A percentile compares a stretch with the other conserved stretches of the same genome.
Evolutionary conservation across 2,797 vertebrate species (phyloP).

Genomic region (Erithacus rubecula): DNA sequence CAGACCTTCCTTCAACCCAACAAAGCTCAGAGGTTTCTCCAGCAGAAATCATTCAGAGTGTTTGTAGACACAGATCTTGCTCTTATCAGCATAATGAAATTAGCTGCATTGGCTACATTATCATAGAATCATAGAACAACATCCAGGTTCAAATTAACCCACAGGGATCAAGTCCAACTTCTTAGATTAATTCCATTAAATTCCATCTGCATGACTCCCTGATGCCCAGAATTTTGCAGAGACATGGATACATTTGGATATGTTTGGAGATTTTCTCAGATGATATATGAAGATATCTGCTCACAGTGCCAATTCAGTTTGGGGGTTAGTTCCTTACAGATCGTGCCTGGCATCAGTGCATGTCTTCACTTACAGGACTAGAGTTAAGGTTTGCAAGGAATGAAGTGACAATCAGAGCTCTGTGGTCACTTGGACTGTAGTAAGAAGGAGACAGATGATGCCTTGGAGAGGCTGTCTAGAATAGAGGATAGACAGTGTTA

Average conservation of each 20-base stretch:
- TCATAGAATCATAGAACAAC: background rate
- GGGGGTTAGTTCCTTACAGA: background rate
- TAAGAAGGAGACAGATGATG: background rate
- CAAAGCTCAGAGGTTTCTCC: background rate
- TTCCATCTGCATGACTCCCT: accelerated
- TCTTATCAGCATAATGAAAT: background rate
- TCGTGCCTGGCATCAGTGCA: background rate
- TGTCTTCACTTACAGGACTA: background rate
- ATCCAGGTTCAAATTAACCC: background rate
- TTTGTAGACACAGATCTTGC: background rate
- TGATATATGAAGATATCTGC: background rate
- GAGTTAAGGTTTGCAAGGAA: background rate
- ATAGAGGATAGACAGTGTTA: too few species aligned
- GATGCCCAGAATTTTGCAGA: background rate
- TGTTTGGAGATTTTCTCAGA: background rate
- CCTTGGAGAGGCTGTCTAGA: too few species aligned
- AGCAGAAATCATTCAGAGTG: background rate
- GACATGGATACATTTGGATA: background rate
- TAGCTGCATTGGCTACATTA: background rate
- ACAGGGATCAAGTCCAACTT: accelerated
- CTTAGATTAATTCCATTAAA: background rate
- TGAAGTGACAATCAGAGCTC: too few species aligned
- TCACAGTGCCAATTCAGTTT: background rate
- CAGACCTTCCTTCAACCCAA: background rate
- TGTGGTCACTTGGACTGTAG: too few species aligned